phyloP scores from a whole-genome alignment of 2,888 invertebrate species.

The Patella depressa region DNA sequence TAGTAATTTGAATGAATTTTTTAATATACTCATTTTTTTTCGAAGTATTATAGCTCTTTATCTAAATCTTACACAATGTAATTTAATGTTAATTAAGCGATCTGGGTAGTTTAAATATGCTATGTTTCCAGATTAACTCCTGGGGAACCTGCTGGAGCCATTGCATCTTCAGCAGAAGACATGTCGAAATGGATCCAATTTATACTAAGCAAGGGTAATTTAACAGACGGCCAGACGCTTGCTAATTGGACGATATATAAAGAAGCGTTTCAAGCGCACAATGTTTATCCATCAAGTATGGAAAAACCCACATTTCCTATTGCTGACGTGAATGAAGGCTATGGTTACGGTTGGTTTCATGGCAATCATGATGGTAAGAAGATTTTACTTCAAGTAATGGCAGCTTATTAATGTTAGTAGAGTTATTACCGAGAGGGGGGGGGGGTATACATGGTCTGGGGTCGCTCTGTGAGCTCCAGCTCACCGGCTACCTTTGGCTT shows the following conservation, averaged over 20 bases:
- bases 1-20: too few species aligned
- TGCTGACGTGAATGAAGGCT: conserved; percentile 1
- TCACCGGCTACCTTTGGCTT: too few species aligned
- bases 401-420: too few species aligned
- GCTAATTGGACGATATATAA: conserved; percentile 27
- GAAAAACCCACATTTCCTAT: conserved; percentile 22
- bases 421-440: too few species aligned
- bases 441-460: too few species aligned
- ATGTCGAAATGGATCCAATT: conserved; percentile 61
- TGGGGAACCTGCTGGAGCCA: conserved; percentile 27
- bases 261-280: conserved; percentile 30
- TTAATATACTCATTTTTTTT: too few species aligned
- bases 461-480: neutral
- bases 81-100: too few species aligned
- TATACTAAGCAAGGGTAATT: conserved; percentile 42
- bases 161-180: conserved; percentile 44
- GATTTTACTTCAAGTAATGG: too few species aligned
- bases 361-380: conserved; percentile 21
- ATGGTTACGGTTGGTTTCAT: conserved; percentile 26
- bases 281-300: conserved; percentile 21
- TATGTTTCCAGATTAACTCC: conserved; percentile 18
- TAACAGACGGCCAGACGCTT: conserved; percentile 30
- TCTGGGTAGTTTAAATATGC: too few species aligned
- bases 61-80: too few species aligned
- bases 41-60: too few species aligned